Base-by-base conservation (phyloP, 1,140 invertebrate genomes). In the Gerris buenoi region DNA sequence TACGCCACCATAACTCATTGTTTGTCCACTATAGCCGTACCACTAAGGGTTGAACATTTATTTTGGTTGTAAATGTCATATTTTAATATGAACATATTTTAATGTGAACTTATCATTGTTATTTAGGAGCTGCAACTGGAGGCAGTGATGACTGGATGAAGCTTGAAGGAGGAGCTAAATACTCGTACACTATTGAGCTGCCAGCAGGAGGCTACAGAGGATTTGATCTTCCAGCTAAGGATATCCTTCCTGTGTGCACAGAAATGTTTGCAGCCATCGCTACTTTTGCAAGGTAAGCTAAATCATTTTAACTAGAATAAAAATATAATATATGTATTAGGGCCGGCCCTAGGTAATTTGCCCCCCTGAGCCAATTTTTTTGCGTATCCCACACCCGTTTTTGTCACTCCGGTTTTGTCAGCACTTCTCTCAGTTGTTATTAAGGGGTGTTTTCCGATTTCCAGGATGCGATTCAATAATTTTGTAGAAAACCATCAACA, bases 91-190 rank as follows among this genome's bases (percentile, higher is more conserved):
- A n/a, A n/a, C n/a, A n/a, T n/a, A n/a, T n/a, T n/a, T n/a, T n/a
- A n/a, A n/a, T n/a, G n/a, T n/a, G n/a, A n/a, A n/a, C n/a, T n/a
- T n/a, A n/a, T n/a, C n/a, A n/a, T n/a, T n/a, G n/a, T n/a, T n/a
- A 57, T 71, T 77, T 84, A 73, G 92, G 92, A 13, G 62, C 66
- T 10, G 68, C 65, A n/a, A 65, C 68, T 3, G 68, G 68, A 26
- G 88, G 88, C 13, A 91, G 90, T 0, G 89, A 94, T 72, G 93
- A 96, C 75, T 95, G 91, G 91, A 92, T 91, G 0, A 93, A 93
- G 78, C 88, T 87, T 10, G 79, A 81, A 63, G 85, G 85, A 22
- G 84, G 84, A 63, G 89, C 95, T 67, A 93, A 93, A 77, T 95
- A 95, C 74, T 79, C 90, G 0, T 97, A 89, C 76, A 91, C 92